Percentiles rank a stretch among this genome's conserved stretches.
These are phyloP conservation scores for Telenomus remus DNA, from an alignment of 1,140 invertebrate genomes.

Conservation along the genomic window DNA sequence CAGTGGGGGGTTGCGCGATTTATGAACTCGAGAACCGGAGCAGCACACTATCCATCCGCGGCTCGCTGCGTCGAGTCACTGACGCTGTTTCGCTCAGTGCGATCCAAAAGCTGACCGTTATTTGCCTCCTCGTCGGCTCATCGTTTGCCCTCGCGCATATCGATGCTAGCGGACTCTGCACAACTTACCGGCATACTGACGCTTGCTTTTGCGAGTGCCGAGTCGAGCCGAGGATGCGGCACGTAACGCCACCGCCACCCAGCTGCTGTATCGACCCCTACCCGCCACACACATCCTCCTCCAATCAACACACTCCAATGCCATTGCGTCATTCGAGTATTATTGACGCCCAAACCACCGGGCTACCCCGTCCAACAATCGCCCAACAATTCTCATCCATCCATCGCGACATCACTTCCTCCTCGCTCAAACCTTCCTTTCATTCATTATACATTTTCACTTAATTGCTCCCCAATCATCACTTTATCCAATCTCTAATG, in stretches of 20 bases:
- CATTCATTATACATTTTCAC: no score
- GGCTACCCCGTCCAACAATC: conserved; percentile 27
- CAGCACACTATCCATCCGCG: conserved; percentile 49
- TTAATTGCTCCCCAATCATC: no score
- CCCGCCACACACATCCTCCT: conserved; percentile 70
- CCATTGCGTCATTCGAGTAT: conserved; percentile 71
- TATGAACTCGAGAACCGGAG: conserved; percentile 7
- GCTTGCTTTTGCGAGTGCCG: no score
- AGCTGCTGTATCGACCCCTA: conserved; percentile 70
- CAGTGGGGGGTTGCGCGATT: neutral
- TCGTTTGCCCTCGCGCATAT: conserved; percentile 21
- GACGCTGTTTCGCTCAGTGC: conserved; percentile 56
- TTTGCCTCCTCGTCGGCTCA: conserved; percentile 45
- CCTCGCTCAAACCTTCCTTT: no score
- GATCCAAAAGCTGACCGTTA: conserved; percentile 53
- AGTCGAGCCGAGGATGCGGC: conserved; percentile 39
- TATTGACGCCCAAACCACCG: conserved; percentile 68
- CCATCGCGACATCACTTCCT: no score
- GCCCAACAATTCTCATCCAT: neutral
- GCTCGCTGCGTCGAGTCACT: conserved; percentile 50
- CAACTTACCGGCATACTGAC: conserved; percentile 55
- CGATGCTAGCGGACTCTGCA: conserved; percentile 33
- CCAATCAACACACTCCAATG: conserved; percentile 69
- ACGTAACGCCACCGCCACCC: conserved; percentile 33
- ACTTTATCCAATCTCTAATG: no score